Percentiles rank a stretch among this genome's conserved stretches.
phyloP scores from a whole-genome alignment of 2,888 invertebrate species.

The Gortyna flavago region DNA sequence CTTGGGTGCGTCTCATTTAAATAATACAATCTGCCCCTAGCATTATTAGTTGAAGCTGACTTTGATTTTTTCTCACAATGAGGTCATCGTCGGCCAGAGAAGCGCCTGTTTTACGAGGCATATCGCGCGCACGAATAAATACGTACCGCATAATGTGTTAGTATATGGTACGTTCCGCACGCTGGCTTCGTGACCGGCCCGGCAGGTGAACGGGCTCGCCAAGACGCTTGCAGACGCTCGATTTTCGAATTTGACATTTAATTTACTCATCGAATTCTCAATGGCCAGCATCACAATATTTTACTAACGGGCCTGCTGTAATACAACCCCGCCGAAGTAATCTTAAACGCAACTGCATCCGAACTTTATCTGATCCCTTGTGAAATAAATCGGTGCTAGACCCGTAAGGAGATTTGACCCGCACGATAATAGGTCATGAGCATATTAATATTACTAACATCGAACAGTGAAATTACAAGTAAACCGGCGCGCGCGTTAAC shows the following conservation, averaged over 20 bases:
- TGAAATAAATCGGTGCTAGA: slow-evolving; percentile 83
- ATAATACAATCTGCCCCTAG: slow-evolving; percentile 71
- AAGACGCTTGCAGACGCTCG: slow-evolving; percentile 67
- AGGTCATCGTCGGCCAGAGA: slow-evolving; percentile 79
- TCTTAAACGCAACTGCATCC: slow-evolving; percentile 78
- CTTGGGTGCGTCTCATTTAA: slow-evolving; percentile 74
- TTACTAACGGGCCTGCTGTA: slow-evolving; percentile 78
- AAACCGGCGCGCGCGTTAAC: slow-evolving; percentile 84
- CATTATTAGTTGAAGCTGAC: slow-evolving; percentile 67
- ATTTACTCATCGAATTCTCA: slow-evolving; percentile 74
- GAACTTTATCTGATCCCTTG: slow-evolving; percentile 83
- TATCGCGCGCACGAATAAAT: slow-evolving; percentile 78
- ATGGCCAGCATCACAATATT: slow-evolving; percentile 82
- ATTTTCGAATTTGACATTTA: slow-evolving; percentile 76
- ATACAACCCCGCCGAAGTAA: slow-evolving; percentile 75
- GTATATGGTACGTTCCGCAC: slow-evolving; percentile 76
- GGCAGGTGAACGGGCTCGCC: slow-evolving; percentile 77
- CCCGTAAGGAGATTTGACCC: slow-evolving; percentile 80
- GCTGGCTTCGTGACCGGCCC: slow-evolving; percentile 77
- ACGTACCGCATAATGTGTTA: slow-evolving; percentile 74
- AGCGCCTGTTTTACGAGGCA: slow-evolving; percentile 80
- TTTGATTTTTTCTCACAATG: slow-evolving; percentile 81
- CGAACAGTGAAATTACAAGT: slow-evolving; percentile 85
- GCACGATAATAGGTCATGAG: slow-evolving; percentile 85
- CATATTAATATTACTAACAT: slow-evolving; percentile 88